Evolutionary conservation across 1,140 invertebrate species (phyloP), one percentile per base, ranked within the genome.

Genomic region (Meloidogyne hapla): DNA sequence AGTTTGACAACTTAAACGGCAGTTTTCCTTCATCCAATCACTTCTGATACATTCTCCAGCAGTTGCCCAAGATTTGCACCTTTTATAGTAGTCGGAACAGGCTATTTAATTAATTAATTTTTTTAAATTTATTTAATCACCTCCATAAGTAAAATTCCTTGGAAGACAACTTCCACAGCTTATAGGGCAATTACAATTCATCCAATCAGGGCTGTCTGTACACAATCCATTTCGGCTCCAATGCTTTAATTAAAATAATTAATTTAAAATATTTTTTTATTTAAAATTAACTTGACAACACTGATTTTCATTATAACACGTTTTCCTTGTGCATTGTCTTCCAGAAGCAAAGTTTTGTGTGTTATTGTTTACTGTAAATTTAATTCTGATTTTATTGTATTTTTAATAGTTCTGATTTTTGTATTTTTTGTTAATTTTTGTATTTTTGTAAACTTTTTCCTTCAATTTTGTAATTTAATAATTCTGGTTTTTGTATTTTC

Each of bases 271-370:
- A 63, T 72, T 42, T 23, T 62, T 25, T 9, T 10, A 40, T 0
- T n/a, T 61, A 61, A 38, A 56, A 72, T 15, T 12, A n/a, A 73
- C 71, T 25, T 75, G 62, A 42, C 71, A 76, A 28, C 77, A 82
- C 68, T 83, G 74, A 42, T 82, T 84, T 72, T 82, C 81, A 63
- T 82, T 84, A 48, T 62, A 84, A 45, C 81, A 82, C 5, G 83
- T 80, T 13, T 74, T 69, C 21, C 74, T 75, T 18, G 45, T 25
- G 68, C 80, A 81, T 40, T 78, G 38, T 56, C n/a, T 18, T n/a
- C 18, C 48, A 56, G 48, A 6, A n/a, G 18, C n/a, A n/a, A n/a
- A 56, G n/a, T n/a, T 56, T n/a, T 8, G 18, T 56, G 40, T 13
- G 12, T 33, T 33, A 33, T 33, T 33, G 9, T 33, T 33, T 33